Conservation (phyloP, 2,113 vertebrate species). For the Erinaceus europaeus region DNA sequence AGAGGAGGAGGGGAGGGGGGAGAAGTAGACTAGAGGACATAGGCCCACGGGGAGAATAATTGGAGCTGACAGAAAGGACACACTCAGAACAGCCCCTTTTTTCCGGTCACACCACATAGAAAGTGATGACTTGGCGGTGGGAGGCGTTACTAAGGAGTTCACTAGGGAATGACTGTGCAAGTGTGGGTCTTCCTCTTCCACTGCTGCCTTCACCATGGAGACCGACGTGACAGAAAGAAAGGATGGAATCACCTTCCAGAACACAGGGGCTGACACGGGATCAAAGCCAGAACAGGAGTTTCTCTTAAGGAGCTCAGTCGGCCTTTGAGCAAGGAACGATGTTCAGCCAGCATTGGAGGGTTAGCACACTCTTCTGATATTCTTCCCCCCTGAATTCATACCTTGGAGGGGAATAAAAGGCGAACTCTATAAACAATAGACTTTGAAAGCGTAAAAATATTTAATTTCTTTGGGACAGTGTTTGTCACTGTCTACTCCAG, state of each 20-base stretch:
- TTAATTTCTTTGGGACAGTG: neutral
- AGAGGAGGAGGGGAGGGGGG: no score
- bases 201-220: neutral
- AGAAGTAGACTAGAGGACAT: neutral
- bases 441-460: conserved; percentile 35
- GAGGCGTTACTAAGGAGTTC: neutral
- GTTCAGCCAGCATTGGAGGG: conserved; percentile 27
- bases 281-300: neutral
- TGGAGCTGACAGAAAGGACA: neutral
- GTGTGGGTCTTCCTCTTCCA: neutral
- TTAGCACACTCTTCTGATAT: conserved; percentile 20
- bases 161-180: neutral
- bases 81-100: neutral
- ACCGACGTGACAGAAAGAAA: neutral
- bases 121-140: neutral
- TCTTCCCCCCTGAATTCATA: neutral
- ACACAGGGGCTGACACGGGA: neutral
- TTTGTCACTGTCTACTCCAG: neutral
- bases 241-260: neutral
- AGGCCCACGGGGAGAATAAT: neutral
- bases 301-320: neutral
- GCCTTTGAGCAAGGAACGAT: conserved; percentile 22
- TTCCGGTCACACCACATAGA: neutral
- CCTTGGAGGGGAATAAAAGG: neutral
- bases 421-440: neutral